Base-by-base conservation (phyloP, 1,140 invertebrate species). In the Aphelinus atriplicis region DNA sequence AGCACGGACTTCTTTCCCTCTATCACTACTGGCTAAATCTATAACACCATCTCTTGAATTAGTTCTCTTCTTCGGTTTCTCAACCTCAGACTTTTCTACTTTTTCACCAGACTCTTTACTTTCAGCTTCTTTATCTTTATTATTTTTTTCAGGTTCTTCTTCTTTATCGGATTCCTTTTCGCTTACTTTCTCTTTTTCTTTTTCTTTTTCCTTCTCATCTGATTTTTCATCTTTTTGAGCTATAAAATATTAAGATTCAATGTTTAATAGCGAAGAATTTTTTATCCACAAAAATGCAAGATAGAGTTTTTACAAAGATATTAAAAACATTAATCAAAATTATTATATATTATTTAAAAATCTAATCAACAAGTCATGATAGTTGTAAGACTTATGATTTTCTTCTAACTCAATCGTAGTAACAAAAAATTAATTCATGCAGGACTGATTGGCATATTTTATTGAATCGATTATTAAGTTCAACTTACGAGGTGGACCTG, bases 1-100 rank as follows among this genome's bases (percentile, higher is more conserved):
- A 45, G 92, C 92, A 72, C 92, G 89, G 0, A 91, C 90, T 83
- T 94, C 92, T 80, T 89, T 86, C 42, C 88, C 87, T 26, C 26
- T 26, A 26, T 26, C 26, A 79, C 88, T 87, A 60, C 80, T 87
- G 0, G 85, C 87, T 26, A 87, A 76, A 78, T 89, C 86, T 7
- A 88, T 87, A 1, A 88, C 84, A 5, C 85, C 78, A 75, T 87
- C 86, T 1, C 84, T 83, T 75, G 87, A 83, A n/a, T 80, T 56
- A 2, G 66, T 65, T 63, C 85, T 80, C 43, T 84, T 81, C 72
- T 85, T 85, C 64, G 76, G 75, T 43, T 82, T 78, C 80, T 1
- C 74, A 50, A 86, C 81, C 3, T 82, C 80, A 42, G 83, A 82
- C 7, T 87, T 88, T 78, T 86, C 88, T 70, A 75, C 80, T 65